phyloP scores from a whole-genome alignment of 2,797 vertebrate species.

The Dryobates pubescens region DNA sequence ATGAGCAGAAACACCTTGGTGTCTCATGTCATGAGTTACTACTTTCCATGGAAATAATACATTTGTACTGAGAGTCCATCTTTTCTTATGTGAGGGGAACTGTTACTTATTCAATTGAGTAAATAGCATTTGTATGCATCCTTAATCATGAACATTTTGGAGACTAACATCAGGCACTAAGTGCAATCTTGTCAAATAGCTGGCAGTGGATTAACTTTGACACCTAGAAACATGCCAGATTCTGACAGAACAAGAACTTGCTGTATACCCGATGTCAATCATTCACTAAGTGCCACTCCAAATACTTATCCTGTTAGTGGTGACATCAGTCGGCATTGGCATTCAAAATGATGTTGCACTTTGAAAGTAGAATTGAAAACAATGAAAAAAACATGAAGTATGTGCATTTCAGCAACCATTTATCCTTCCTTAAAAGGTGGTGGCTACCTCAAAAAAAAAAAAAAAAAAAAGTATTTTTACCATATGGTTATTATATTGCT shows the following conservation, averaged over 20 bases:
- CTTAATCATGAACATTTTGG: constrained; percentile 65
- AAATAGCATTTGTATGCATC: constrained; percentile 68
- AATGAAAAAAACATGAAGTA: not conserved
- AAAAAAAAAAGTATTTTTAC: fast-evolving
- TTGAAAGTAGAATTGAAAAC: constrained; percentile 45
- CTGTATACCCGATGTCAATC: constrained; percentile 68
- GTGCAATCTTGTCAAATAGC: constrained; percentile 67
- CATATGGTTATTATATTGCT: not conserved
- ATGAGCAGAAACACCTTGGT: not conserved
- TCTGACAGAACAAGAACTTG: constrained; percentile 71
- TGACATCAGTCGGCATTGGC: constrained; percentile 54
- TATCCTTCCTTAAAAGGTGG: not conserved
- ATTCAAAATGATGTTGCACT: constrained; percentile 43
- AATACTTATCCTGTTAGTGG: constrained; percentile 67
- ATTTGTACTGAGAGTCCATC: not conserved
- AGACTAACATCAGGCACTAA: constrained; percentile 59
- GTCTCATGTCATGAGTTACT: not conserved
- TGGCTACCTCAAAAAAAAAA: fast-evolving
- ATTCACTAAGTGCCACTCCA: constrained; percentile 69
- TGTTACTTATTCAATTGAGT: constrained; percentile 62
- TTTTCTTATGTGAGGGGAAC: not conserved
- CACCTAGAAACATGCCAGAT: constrained; percentile 71
- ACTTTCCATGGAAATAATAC: not conserved
- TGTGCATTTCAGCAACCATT: not conserved
- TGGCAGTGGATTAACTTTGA: constrained; percentile 76